A percentile compares a stretch with the other conserved stretches of the same genome.
phyloP scores from a whole-genome alignment of 2,113 vertebrate species.

The Aspidoscelis tigris region DNA sequence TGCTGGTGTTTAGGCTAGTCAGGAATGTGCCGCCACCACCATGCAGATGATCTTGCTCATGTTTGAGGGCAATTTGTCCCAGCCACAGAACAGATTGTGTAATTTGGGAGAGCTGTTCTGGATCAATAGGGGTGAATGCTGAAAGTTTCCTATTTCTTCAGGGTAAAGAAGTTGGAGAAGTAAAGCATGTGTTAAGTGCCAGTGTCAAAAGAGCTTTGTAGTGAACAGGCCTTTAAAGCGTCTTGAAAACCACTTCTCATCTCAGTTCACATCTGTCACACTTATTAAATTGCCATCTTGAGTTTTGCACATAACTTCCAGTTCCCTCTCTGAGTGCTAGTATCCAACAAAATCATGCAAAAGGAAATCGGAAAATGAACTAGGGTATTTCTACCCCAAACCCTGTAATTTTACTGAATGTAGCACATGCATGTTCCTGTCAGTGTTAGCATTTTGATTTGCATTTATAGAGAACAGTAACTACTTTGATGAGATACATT shows the following conservation, averaged over 20 bases:
- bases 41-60: too few species aligned
- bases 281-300: slow-evolving; percentile 21
- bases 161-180: neutral
- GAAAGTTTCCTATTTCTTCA: neutral
- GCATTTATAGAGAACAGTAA: neutral
- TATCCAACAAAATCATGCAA: slow-evolving; percentile 13
- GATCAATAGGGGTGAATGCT: too few species aligned
- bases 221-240: neutral
- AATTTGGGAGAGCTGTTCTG: too few species aligned
- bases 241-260: slow-evolving; percentile 23
- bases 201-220: slow-evolving; percentile 16
- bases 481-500: neutral
- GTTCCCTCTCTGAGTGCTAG: fast-evolving
- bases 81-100: too few species aligned
- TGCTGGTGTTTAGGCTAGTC: too few species aligned
- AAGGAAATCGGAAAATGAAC: slow-evolving; percentile 6
- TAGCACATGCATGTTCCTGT: neutral
- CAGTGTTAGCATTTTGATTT: slow-evolving; percentile 18
- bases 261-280: slow-evolving; percentile 13
- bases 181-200: slow-evolving; percentile 13
- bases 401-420: fast-evolving
- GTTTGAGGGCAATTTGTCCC: too few species aligned
- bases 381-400: neutral
- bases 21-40: too few species aligned
- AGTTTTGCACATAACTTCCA: slow-evolving; percentile 25